Evolutionary conservation across 2,888 invertebrate genomes (phyloP).

Genomic region (Emesis castigata): DNA sequence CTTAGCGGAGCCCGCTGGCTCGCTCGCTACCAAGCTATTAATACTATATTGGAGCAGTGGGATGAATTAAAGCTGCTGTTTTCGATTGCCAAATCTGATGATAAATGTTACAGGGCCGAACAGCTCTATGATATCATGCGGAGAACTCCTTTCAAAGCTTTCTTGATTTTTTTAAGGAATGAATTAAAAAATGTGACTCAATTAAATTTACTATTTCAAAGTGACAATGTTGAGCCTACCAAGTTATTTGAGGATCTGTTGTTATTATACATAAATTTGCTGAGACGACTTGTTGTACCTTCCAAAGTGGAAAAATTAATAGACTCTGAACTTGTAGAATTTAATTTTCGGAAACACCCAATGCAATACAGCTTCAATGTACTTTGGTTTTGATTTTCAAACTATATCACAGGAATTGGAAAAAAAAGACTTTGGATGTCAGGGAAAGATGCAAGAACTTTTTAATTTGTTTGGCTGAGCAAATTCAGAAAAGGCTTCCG

Average conservation of each 20-base stretch:
- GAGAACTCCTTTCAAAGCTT: constrained; percentile 54
- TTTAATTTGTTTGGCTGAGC: too few relatives aligned
- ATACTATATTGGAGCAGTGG: too few relatives aligned
- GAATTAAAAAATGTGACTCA: constrained; percentile 62
- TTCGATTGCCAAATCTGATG: constrained; percentile 41
- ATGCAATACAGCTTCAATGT: neutral
- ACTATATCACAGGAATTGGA: neutral
- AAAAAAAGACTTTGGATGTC: neutral
- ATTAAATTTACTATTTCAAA: constrained; percentile 66
- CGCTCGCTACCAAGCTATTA: too few relatives aligned
- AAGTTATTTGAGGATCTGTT: neutral
- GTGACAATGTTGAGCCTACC: constrained; percentile 63
- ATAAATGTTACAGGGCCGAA: constrained; percentile 66
- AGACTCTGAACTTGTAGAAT: too few relatives aligned
- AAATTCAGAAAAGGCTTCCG: too few relatives aligned
- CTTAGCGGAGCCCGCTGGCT: too few relatives aligned
- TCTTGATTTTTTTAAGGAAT: constrained; percentile 60
- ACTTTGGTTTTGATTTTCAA: neutral
- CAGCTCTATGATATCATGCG: constrained; percentile 64
- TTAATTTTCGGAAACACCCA: too few relatives aligned
- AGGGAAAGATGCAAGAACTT: too few relatives aligned
- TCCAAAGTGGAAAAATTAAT: too few relatives aligned
- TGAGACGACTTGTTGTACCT: too few relatives aligned
- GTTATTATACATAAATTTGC: too few relatives aligned
- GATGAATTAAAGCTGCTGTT: too few relatives aligned